Conservation (phyloP, 2,888 invertebrate species). For the Cataglyphis altisquamis region DNA sequence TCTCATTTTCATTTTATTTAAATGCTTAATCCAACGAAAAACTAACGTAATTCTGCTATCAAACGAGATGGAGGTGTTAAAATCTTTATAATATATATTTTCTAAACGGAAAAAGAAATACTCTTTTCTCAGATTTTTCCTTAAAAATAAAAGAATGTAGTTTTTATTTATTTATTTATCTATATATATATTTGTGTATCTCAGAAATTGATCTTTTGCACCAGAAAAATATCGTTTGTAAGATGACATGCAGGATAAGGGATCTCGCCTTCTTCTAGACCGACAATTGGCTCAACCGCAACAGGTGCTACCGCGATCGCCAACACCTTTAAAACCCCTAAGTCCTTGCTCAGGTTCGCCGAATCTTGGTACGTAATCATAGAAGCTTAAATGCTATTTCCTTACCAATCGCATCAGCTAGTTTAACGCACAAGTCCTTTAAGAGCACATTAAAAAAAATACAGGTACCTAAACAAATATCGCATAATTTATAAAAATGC, state of each 20-base stretch:
- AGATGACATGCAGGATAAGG: slow-evolving; percentile 56
- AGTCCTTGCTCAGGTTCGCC: slow-evolving; percentile 48
- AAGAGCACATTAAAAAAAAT: not conserved
- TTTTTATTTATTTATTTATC: not conserved
- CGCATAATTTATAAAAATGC: not conserved
- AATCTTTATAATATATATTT: not conserved
- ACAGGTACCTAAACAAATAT: not conserved
- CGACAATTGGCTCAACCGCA: slow-evolving; percentile 60
- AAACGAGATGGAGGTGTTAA: not conserved
- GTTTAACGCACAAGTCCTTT: not conserved
- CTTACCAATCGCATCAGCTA: slow-evolving; percentile 2
- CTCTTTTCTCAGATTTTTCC: not conserved
- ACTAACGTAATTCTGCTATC: not conserved
- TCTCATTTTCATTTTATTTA: not conserved
- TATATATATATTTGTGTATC: not conserved
- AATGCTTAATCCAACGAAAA: not conserved
- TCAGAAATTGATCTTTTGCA: not conserved
- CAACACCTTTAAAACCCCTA: slow-evolving; percentile 63
- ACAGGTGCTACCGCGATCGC: slow-evolving; percentile 68
- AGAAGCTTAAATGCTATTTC: slow-evolving; percentile 27
- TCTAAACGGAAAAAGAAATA: too few species aligned
- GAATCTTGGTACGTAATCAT: slow-evolving; percentile 23
- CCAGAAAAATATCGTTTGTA: slow-evolving; percentile 2
- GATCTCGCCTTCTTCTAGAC: slow-evolving; percentile 56
- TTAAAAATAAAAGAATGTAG: not conserved